These are phyloP conservation scores for Stramonita haemastoma DNA, from an alignment of 2,888 invertebrate species.

Conservation along the genomic window DNA sequence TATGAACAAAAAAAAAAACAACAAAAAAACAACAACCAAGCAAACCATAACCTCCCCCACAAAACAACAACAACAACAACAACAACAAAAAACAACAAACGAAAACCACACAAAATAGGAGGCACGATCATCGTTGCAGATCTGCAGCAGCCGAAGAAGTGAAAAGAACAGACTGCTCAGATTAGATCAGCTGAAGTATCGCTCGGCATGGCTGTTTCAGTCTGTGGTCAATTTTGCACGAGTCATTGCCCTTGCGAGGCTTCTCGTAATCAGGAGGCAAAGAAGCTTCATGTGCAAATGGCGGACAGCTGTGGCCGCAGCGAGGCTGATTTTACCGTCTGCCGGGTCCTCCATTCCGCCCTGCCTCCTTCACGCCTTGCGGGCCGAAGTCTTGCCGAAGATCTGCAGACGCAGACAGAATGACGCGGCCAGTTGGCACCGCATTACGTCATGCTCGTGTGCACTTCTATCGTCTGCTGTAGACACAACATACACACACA, in stretches of 20 bases:
- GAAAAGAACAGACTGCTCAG: background rate
- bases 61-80: too few relatives aligned
- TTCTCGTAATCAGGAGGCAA: slow-evolving; percentile 1
- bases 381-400: background rate
- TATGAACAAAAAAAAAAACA: too few relatives aligned
- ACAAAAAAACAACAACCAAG: too few relatives aligned
- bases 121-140: too few relatives aligned
- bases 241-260: slow-evolving; percentile 1
- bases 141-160: too few relatives aligned
- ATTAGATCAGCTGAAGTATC: background rate
- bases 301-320: background rate
- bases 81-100: too few relatives aligned
- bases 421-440: background rate
- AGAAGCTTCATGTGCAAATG: slow-evolving; percentile 15
- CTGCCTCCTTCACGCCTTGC: background rate
- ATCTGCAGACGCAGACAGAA: background rate
- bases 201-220: background rate
- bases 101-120: too few relatives aligned
- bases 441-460: background rate
- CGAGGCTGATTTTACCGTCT: background rate
- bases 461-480: background rate
- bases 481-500: background rate
- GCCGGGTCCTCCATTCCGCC: background rate
- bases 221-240: slow-evolving; percentile 26
- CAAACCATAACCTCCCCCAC: too few relatives aligned